Percentiles rank a stretch among this genome's conserved stretches.
Conservation (phyloP, 2,797 vertebrate genomes). For the Scleropages formosus region DNA sequence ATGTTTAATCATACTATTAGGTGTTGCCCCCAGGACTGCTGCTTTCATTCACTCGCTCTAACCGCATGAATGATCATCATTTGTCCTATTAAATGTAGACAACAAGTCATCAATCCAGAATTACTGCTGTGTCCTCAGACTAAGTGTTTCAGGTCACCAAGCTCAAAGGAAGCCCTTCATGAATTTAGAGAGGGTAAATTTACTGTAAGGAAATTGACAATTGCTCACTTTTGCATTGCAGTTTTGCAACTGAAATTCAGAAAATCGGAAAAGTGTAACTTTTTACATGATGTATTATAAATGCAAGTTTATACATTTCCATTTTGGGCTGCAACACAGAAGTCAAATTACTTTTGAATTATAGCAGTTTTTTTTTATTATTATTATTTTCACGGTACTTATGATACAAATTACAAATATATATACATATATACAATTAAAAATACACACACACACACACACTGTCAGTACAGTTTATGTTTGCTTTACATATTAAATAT, state of each 20-base stretch:
- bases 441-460: neutral
- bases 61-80: slow-evolving; percentile 39
- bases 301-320: no score
- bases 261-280: neutral
- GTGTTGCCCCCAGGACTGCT: slow-evolving; percentile 42
- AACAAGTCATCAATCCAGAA: slow-evolving; percentile 36
- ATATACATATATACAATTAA: neutral
- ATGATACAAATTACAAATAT: no score
- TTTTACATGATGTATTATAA: neutral
- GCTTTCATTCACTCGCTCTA: slow-evolving; percentile 33
- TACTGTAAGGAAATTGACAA: neutral
- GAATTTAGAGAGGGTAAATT: slow-evolving; percentile 21
- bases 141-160: slow-evolving; percentile 60
- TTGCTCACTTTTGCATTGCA: neutral
- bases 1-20: slow-evolving; percentile 62
- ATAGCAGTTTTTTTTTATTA: no score
- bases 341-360: no score
- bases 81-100: slow-evolving; percentile 51
- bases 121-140: slow-evolving; percentile 37
- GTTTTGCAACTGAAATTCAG: neutral
- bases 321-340: no score
- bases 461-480: no score
- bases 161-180: slow-evolving; percentile 54
- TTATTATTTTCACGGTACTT: no score
- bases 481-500: no score